Percentiles rank a stretch among this genome's conserved stretches.
Conservation (phyloP, 2,888 invertebrate genomes). For the Agrypnus murinus region DNA sequence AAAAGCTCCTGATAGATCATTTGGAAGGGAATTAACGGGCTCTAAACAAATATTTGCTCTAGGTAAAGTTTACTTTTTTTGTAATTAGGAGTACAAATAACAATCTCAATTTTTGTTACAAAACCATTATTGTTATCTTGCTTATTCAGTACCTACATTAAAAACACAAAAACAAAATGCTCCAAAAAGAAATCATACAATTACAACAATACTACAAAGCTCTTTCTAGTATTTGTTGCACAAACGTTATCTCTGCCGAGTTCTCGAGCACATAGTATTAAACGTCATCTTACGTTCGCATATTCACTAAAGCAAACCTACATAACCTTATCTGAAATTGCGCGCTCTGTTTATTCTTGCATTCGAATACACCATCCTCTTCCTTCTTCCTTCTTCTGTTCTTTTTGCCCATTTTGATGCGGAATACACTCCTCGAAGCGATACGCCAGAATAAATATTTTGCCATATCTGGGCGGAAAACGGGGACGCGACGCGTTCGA, state of each 20-base stretch:
- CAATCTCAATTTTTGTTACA: no score
- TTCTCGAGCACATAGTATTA: slow-evolving; percentile 25
- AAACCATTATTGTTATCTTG: no score
- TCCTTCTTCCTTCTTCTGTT: no score
- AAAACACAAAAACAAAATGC: no score
- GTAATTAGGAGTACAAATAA: no score
- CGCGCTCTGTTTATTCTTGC: slow-evolving; percentile 39
- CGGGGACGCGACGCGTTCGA: slow-evolving; percentile 40
- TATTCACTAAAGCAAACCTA: slow-evolving; percentile 25
- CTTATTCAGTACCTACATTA: no score
- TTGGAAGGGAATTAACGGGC: no score
- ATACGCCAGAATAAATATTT: slow-evolving; percentile 41
- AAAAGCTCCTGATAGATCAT: no score
- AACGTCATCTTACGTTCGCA: slow-evolving; percentile 17
- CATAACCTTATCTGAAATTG: slow-evolving; percentile 38
- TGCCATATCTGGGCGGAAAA: slow-evolving; percentile 38
- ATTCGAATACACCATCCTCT: slow-evolving; percentile 26
- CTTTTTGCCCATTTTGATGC: slow-evolving; percentile 31
- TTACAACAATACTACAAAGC: no score
- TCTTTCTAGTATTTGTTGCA: background rate
- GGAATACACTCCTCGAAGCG: slow-evolving; percentile 22
- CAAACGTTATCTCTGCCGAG: slow-evolving; percentile 22
- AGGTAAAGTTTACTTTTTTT: no score
- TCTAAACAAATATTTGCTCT: no score
- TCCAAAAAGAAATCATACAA: no score